Percentiles rank a stretch among this genome's conserved stretches.
phyloP scores from a whole-genome alignment of 1,140 invertebrate genomes.

The Nebria ingens region DNA sequence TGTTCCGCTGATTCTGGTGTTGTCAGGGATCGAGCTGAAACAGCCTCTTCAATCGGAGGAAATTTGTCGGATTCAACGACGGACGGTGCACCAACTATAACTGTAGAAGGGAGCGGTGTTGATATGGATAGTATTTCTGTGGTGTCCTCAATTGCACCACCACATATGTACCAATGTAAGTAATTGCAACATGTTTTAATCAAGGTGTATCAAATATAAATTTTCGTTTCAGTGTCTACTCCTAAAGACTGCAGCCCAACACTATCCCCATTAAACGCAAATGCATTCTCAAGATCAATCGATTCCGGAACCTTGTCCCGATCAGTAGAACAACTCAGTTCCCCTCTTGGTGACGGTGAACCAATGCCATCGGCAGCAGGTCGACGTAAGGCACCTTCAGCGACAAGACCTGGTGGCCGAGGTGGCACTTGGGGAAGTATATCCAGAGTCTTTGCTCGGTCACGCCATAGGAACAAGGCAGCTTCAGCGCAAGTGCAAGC shows the following conservation, averaged over 20 bases:
- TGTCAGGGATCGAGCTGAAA: slow-evolving; percentile 67
- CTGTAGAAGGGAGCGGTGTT: slow-evolving; percentile 43
- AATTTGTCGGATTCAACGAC: slow-evolving; percentile 69
- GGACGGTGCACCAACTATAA: slow-evolving; percentile 60
- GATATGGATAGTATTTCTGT: slow-evolving; percentile 65
- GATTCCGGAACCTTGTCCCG: slow-evolving; percentile 58
- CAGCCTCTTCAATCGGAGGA: slow-evolving; percentile 58
- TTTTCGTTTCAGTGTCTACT: slow-evolving; percentile 50
- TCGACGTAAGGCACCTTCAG: slow-evolving; percentile 33
- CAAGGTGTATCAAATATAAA: slow-evolving; percentile 4
- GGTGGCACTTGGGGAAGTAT: slow-evolving; percentile 69
- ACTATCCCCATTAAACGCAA: slow-evolving; percentile 63
- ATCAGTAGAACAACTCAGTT: slow-evolving; percentile 54
- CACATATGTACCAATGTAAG: slow-evolving; percentile 75
- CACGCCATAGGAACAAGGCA: slow-evolving; percentile 65
- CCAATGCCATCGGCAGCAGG: slow-evolving; percentile 38
- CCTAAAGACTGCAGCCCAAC: slow-evolving; percentile 76
- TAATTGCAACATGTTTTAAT: slow-evolving; percentile 23
- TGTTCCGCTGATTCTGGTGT: slow-evolving; percentile 81
- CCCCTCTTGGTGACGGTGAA: slow-evolving; percentile 32
- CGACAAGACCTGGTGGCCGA: slow-evolving; percentile 37
- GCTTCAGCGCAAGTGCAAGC: slow-evolving; percentile 29
- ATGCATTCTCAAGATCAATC: slow-evolving; percentile 64
- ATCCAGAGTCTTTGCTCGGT: slow-evolving; percentile 73
- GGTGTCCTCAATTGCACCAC: slow-evolving; percentile 57